Percentiles rank a stretch among this genome's conserved stretches.
Conservation (phyloP, 2,888 invertebrate species). For the Octodonta nipae region DNA sequence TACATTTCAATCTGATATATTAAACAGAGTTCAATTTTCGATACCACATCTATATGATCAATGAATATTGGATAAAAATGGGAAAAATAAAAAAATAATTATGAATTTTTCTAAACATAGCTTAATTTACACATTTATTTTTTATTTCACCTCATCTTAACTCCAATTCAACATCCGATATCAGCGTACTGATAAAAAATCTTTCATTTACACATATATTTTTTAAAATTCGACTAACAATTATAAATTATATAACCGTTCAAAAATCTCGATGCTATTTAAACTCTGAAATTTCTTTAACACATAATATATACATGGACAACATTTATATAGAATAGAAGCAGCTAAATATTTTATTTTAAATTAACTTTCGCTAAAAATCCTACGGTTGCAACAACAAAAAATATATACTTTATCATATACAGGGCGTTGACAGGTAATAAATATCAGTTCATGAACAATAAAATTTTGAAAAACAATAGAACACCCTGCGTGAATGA, state of each 20-base stretch:
- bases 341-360: constrained; percentile 1
- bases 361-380: neutral
- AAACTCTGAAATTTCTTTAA: constrained; percentile 3
- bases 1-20: too few species aligned
- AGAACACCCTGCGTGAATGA: neutral
- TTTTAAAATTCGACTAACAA: constrained; percentile 1
- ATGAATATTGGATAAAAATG: too few species aligned
- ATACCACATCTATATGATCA: too few species aligned
- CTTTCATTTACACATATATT: neutral
- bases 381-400: constrained; percentile 2
- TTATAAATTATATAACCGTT: neutral
- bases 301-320: constrained; percentile 3
- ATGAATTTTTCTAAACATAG: too few species aligned
- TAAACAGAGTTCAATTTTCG: too few species aligned
- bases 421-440: too few species aligned
- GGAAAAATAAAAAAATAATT: too few species aligned
- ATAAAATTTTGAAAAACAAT: too few species aligned
- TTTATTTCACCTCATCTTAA: too few species aligned
- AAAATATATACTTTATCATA: neutral
- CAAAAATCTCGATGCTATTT: neutral
- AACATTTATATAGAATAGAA: constrained; percentile 1
- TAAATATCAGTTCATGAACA: too few species aligned
- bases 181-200: too few species aligned
- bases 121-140: too few species aligned
- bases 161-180: neutral